phyloP scores from a whole-genome alignment of 1,140 invertebrate genomes.

The Pogonognathellus flavescens region DNA sequence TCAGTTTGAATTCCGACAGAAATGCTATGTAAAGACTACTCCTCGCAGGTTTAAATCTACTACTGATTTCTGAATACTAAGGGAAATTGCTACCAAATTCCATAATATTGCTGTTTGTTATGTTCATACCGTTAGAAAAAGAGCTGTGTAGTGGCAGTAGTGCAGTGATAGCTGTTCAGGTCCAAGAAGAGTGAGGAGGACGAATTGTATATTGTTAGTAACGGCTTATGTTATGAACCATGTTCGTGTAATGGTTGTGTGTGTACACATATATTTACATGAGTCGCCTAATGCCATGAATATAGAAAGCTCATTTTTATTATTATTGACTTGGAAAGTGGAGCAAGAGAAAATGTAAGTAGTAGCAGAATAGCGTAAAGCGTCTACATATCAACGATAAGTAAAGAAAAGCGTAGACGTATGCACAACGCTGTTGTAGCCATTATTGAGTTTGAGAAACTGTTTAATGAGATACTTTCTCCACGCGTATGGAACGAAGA shows the following conservation, averaged over 20 bases:
- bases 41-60: background rate
- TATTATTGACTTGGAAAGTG: conserved; percentile 47
- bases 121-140: no score
- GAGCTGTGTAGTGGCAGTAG: background rate
- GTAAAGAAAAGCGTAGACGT: background rate
- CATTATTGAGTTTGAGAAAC: background rate
- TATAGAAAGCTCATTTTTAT: conserved; percentile 46
- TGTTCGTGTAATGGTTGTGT: conserved; percentile 6
- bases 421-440: background rate
- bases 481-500: background rate
- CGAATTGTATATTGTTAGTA: background rate
- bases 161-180: background rate
- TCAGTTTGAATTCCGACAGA: background rate
- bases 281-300: conserved; percentile 24
- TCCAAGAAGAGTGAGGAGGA: no score
- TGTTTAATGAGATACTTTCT: conserved; percentile 7
- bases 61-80: background rate
- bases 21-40: background rate
- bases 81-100: background rate
- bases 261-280: conserved; percentile 37
- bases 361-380: no score
- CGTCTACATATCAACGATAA: no score
- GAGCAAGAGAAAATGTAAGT: background rate
- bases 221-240: background rate
- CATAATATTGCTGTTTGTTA: background rate